Percentiles rank a stretch among this genome's conserved stretches.
Evolutionary conservation across 2,113 vertebrate genomes (phyloP).

Genomic region (Aegithalos caudatus): DNA sequence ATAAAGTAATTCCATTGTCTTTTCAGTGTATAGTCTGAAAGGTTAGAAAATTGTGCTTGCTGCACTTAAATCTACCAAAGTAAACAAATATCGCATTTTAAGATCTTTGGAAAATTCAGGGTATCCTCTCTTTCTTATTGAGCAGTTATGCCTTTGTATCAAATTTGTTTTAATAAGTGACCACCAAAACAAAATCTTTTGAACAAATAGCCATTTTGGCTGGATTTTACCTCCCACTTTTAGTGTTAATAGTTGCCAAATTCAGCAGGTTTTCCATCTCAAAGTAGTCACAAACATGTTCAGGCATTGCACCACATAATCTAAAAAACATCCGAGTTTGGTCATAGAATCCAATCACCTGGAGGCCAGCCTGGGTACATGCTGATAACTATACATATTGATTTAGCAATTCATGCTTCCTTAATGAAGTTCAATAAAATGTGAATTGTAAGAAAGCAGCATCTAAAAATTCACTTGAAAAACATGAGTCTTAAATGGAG

Average conservation of each 20-base stretch:
- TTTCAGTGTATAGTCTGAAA: neutral
- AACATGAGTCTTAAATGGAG: neutral
- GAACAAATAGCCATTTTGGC: neutral
- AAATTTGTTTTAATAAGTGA: neutral
- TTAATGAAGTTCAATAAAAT: slow-evolving; percentile 83
- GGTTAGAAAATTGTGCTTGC: neutral
- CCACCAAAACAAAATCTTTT: neutral
- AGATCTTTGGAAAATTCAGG: neutral
- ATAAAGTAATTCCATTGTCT: neutral
- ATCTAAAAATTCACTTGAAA: slow-evolving; percentile 45
- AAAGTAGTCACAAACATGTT: slow-evolving; percentile 63
- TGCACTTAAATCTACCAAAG: neutral
- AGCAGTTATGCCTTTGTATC: neutral
- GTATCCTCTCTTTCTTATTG: neutral
- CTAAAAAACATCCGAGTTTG: slow-evolving; percentile 38
- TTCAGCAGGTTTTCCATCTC: slow-evolving; percentile 3
- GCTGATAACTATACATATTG: slow-evolving; percentile 65
- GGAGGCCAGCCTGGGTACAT: slow-evolving; percentile 44
- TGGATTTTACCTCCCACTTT: neutral
- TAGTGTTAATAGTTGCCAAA: neutral
- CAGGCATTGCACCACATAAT: slow-evolving; percentile 50
- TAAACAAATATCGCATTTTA: neutral
- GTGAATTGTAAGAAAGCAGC: slow-evolving; percentile 64
- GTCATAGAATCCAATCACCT: slow-evolving; percentile 19
- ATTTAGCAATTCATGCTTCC: slow-evolving; percentile 78